Evolutionary conservation across 2,797 vertebrate species (phyloP).

Genomic region (Etheostoma perlongum): DNA sequence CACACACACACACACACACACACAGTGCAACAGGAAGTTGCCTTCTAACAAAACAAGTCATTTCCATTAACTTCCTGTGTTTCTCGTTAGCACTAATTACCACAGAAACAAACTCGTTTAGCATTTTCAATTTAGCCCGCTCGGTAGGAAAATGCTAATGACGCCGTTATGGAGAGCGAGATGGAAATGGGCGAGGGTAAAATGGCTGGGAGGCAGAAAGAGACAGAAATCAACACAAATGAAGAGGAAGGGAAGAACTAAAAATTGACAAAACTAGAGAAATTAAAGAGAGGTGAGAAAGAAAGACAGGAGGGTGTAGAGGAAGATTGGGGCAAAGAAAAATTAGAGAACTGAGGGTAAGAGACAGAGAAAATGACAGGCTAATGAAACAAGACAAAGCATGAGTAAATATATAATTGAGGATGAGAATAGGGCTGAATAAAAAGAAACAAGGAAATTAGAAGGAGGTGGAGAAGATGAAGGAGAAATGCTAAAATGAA

Average conservation of each 20-base stretch:
- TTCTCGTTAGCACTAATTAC: slow-evolving; percentile 86
- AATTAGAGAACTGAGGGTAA: slow-evolving; percentile 15
- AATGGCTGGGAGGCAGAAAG: slow-evolving; percentile 63
- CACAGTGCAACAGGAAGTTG: slow-evolving; percentile 79
- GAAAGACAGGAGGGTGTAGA: not conserved
- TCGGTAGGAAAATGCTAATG: slow-evolving; percentile 85
- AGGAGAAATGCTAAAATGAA: not conserved
- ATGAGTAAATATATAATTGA: slow-evolving; percentile 37
- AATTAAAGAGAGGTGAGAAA: slow-evolving; percentile 25
- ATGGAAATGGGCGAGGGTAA: slow-evolving; percentile 70
- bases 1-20: not conserved
- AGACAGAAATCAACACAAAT: slow-evolving; percentile 49
- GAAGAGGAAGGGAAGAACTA: not conserved
- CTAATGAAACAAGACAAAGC: slow-evolving; percentile 35
- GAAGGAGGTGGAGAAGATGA: not conserved
- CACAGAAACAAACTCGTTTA: slow-evolving; percentile 84
- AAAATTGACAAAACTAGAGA: slow-evolving; percentile 40
- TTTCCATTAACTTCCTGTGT: slow-evolving; percentile 87
- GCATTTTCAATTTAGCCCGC: slow-evolving; percentile 87
- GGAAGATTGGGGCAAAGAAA: not conserved
- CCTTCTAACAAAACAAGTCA: slow-evolving; percentile 78
- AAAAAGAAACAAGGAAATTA: slow-evolving; percentile 12
- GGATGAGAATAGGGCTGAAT: slow-evolving; percentile 13
- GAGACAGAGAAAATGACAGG: not conserved
- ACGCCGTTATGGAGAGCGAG: slow-evolving; percentile 76